These are phyloP conservation scores for Gastrophryne carolinensis DNA, from an alignment of 2,797 vertebrate species.

Conservation along the genomic window DNA sequence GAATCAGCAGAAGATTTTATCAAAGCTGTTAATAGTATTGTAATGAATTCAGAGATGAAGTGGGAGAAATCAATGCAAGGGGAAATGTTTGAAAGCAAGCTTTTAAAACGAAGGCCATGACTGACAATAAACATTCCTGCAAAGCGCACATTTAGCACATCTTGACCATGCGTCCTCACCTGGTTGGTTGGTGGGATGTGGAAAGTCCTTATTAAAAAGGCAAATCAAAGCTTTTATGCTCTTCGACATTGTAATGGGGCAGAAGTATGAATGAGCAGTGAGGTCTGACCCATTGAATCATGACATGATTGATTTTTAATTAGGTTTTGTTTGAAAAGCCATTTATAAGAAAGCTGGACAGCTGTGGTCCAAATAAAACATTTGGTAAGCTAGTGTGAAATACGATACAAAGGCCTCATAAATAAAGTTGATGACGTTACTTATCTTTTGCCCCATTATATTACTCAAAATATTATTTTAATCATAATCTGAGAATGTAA, in stretches of 20 bases:
- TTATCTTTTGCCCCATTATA: no score
- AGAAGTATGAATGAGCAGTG: neutral
- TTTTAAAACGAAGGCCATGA: conserved; percentile 34
- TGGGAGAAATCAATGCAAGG: conserved; percentile 63
- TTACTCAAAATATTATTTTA: no score
- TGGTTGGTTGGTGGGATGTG: conserved; percentile 28
- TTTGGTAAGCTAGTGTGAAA: no score
- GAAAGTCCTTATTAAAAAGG: conserved; percentile 17
- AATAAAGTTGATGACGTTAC: no score
- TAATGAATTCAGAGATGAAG: conserved; percentile 56
- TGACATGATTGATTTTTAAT: neutral
- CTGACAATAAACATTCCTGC: conserved; percentile 19
- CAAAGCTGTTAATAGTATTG: conserved; percentile 59
- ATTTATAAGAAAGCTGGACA: neutral
- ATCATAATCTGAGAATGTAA: no score
- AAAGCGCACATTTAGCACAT: neutral
- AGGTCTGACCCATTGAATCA: neutral
- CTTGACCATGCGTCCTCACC: neutral
- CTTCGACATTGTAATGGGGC: neutral
- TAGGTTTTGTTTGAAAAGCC: neutral
- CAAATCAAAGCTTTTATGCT: conserved; percentile 6
- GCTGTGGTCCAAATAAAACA: no score
- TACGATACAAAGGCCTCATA: no score
- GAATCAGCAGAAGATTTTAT: conserved; percentile 60
- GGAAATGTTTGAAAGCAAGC: conserved; percentile 55